phyloP scores from a whole-genome alignment of 2,888 invertebrate genomes.

The Odontothrips loti region DNA sequence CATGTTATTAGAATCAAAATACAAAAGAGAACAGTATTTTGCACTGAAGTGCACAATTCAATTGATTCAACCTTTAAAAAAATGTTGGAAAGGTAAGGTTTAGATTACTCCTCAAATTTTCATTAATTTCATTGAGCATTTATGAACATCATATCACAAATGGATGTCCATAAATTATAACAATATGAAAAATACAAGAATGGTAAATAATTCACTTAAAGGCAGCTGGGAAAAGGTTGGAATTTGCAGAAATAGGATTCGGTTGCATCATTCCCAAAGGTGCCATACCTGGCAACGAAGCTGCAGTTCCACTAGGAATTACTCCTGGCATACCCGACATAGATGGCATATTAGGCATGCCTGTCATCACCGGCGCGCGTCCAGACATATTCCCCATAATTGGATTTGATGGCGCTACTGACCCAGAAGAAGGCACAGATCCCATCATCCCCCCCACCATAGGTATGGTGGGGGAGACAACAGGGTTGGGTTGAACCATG shows the following conservation, averaged over 20 bases:
- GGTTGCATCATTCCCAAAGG: background rate
- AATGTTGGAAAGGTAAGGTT: too few relatives aligned
- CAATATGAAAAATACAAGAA: background rate
- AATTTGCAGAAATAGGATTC: background rate
- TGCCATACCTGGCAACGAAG: background rate
- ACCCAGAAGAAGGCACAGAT: background rate
- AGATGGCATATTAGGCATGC: background rate
- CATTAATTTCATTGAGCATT: background rate
- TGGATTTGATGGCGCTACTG: background rate
- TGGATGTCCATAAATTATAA: background rate
- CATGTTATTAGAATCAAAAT: too few relatives aligned
- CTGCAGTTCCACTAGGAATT: background rate
- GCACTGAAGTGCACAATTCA: too few relatives aligned
- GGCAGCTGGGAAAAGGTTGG: background rate
- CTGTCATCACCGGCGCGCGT: background rate
- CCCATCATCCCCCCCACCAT: background rate
- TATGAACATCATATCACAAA: slow-evolving; percentile 2
- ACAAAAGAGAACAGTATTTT: too few relatives aligned
- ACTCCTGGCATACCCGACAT: background rate
- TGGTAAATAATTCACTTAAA: background rate
- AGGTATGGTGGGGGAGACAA: background rate
- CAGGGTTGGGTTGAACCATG: background rate
- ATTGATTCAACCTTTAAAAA: too few relatives aligned
- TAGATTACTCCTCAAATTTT: background rate
- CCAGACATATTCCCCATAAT: background rate